Conservation (phyloP, 1,140 invertebrate species). For the Spodoptera litura region DNA sequence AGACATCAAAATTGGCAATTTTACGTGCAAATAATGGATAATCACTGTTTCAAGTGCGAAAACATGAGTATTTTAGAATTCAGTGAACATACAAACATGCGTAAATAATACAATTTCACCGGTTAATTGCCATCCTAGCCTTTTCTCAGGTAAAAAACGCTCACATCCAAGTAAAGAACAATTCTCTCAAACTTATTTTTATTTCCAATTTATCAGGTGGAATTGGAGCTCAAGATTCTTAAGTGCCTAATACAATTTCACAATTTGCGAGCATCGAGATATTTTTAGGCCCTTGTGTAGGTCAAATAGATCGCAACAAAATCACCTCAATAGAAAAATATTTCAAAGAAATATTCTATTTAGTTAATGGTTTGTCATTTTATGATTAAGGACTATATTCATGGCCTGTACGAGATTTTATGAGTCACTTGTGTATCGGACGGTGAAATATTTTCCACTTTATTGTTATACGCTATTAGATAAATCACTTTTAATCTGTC, state of each 20-base stretch:
- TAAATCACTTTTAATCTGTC: slow-evolving; percentile 14
- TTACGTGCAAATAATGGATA: no score
- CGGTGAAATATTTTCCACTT: slow-evolving; percentile 28
- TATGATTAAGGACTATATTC: slow-evolving; percentile 30
- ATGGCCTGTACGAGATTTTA: slow-evolving; percentile 7
- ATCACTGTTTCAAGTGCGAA: no score
- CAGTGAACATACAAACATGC: no score
- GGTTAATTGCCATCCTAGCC: neutral
- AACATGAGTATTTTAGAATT: no score
- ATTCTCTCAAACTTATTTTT: neutral
- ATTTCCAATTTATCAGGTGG: neutral
- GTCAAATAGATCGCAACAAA: slow-evolving; percentile 37
- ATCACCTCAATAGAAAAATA: slow-evolving; percentile 31
- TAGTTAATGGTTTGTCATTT: slow-evolving; percentile 6
- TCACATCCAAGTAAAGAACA: neutral
- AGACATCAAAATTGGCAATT: no score
- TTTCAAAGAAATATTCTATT: slow-evolving; percentile 14
- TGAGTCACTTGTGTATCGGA: slow-evolving; percentile 6
- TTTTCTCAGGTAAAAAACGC: neutral
- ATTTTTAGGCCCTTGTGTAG: slow-evolving; percentile 22
- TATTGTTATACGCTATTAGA: slow-evolving; percentile 15
- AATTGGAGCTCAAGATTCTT: neutral
- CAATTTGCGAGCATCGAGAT: slow-evolving; percentile 5
- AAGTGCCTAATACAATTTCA: slow-evolving; percentile 3
- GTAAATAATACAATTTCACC: no score